Conservation (phyloP, 2,888 invertebrate genomes). For the Habroteleia sp. region DNA sequence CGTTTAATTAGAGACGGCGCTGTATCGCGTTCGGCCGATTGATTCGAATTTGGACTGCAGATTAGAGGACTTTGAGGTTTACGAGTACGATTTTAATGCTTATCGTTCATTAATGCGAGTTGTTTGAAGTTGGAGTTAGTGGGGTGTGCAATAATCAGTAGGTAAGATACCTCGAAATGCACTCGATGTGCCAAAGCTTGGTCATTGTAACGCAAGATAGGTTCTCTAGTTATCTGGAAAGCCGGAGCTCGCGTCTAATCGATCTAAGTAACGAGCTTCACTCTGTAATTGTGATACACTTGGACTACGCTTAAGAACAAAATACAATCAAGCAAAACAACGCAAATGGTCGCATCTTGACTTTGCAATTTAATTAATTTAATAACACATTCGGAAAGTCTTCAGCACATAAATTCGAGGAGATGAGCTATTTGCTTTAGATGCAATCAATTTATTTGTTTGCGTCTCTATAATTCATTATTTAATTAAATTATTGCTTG, state of each 20-base stretch:
- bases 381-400: conserved; percentile 6
- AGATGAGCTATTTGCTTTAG: conserved; percentile 1
- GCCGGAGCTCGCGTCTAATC: conserved; percentile 66
- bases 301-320: conserved; percentile 30
- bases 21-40: background rate
- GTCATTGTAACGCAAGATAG: conserved; percentile 50
- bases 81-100: conserved; percentile 10
- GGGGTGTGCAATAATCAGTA: conserved; percentile 17
- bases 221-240: conserved; percentile 48
- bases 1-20: background rate
- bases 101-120: conserved; percentile 31
- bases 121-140: conserved; percentile 12
- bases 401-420: background rate
- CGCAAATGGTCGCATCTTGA: conserved; percentile 18
- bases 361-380: conserved; percentile 37
- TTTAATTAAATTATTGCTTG: conserved; percentile 2
- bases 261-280: conserved; percentile 74
- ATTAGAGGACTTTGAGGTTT: background rate
- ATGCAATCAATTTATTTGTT: background rate
- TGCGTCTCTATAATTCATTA: background rate
- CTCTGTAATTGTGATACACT: conserved; percentile 58
- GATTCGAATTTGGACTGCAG: background rate
- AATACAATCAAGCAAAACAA: conserved; percentile 26
- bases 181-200: conserved; percentile 35
- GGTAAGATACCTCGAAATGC: conserved; percentile 27